phyloP scores from a whole-genome alignment of 1,140 invertebrate genomes.

The Plutomurus gul region DNA sequence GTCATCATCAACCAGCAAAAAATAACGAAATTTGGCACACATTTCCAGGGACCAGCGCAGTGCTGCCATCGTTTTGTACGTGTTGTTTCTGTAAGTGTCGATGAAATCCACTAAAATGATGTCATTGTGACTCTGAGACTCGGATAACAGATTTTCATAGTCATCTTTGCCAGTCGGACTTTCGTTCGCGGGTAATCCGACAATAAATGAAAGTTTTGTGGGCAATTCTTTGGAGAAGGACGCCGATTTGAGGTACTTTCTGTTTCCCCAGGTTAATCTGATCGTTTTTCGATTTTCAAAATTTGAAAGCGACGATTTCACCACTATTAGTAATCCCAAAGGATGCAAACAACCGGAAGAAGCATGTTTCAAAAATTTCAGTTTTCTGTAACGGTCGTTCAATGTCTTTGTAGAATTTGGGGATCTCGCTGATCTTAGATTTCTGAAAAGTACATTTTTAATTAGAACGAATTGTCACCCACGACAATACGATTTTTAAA shows the following conservation, averaged over 20 bases:
- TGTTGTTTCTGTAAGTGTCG: background rate
- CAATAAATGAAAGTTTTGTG: background rate
- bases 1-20: background rate
- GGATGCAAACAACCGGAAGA: background rate
- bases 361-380: no score
- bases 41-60: background rate
- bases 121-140: background rate
- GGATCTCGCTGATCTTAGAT: no score
- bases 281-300: background rate
- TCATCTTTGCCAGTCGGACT: background rate
- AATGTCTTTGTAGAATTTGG: no score
- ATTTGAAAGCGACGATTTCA: background rate
- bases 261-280: background rate
- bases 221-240: background rate
- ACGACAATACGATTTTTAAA: no score
- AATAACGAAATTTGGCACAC: background rate
- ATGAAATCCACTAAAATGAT: background rate
- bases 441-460: no score
- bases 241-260: background rate
- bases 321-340: background rate
- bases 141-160: background rate
- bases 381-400: no score
- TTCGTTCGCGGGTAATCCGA: background rate
- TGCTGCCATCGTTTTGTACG: background rate
- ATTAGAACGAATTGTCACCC: no score